Conservation (phyloP, 2,797 vertebrate species). For the Xiphorhynchus erythropygius region DNA sequence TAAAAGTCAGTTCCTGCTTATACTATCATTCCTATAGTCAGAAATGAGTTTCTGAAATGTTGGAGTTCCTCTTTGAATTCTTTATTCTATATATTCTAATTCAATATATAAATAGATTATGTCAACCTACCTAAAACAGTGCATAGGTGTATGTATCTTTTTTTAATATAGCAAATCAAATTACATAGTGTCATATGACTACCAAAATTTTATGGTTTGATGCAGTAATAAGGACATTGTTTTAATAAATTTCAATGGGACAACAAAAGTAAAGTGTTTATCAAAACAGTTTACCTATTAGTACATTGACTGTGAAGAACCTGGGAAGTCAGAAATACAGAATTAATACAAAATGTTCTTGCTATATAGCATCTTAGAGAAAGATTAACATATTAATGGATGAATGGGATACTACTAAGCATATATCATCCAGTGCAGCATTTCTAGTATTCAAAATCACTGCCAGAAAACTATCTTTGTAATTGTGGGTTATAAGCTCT, state of each 20-base stretch:
- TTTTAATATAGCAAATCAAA: neutral
- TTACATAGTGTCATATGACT: neutral
- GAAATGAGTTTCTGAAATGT: neutral
- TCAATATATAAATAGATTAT: neutral
- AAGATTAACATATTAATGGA: neutral
- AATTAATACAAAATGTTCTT: neutral
- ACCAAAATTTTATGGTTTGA: neutral
- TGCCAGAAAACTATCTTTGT: neutral
- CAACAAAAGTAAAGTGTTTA: neutral
- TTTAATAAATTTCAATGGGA: neutral
- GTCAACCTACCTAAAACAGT: neutral
- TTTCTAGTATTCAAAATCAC: neutral
- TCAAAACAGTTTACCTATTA: neutral
- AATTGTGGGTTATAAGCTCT: neutral
- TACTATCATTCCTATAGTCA: neutral
- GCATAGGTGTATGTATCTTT: neutral
- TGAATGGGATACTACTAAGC: neutral
- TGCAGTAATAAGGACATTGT: neutral
- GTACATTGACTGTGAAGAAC: neutral
- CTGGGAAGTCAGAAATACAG: neutral
- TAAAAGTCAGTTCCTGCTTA: neutral
- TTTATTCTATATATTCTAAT: neutral
- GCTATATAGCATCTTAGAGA: neutral
- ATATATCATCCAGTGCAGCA: neutral
- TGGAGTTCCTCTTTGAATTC: neutral